phyloP scores from a whole-genome alignment of 1,140 invertebrate genomes.

The Rhopalosiphum padi region DNA sequence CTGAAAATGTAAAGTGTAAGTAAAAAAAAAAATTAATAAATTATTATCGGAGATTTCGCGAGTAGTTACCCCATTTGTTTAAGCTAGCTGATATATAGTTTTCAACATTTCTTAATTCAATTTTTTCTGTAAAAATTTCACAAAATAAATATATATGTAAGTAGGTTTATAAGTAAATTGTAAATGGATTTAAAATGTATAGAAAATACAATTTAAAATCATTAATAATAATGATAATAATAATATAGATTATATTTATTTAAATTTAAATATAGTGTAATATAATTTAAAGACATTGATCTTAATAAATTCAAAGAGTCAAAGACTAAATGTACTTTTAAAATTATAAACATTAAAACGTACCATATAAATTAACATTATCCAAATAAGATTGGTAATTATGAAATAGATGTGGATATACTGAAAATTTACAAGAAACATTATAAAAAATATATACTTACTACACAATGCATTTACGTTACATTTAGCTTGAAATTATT shows the following conservation, averaged over 20 bases:
- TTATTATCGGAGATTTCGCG: not conserved
- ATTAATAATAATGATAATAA: no score
- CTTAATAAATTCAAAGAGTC: not conserved
- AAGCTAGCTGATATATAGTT: no score
- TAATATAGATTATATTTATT: no score
- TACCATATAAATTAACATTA: not conserved
- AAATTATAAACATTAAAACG: not conserved
- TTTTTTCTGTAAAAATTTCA: not conserved
- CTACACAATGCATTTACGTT: no score
- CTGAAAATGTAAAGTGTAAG: not conserved
- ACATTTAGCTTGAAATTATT: no score
- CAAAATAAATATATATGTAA: not conserved
- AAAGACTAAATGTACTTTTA: not conserved
- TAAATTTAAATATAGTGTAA: no score
- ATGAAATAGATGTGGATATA: not conserved
- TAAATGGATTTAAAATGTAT: not conserved
- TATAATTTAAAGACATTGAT: no score
- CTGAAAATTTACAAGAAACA: not conserved
- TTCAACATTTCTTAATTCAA: not conserved
- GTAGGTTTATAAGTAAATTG: no score
- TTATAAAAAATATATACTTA: not conserved
- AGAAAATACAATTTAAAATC: not conserved
- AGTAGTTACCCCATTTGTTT: no score
- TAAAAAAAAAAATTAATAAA: not conserved
- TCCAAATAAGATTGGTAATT: no score